Base-by-base conservation (phyloP, 2,113 vertebrate species). In the Dascyllus trimaculatus region DNA sequence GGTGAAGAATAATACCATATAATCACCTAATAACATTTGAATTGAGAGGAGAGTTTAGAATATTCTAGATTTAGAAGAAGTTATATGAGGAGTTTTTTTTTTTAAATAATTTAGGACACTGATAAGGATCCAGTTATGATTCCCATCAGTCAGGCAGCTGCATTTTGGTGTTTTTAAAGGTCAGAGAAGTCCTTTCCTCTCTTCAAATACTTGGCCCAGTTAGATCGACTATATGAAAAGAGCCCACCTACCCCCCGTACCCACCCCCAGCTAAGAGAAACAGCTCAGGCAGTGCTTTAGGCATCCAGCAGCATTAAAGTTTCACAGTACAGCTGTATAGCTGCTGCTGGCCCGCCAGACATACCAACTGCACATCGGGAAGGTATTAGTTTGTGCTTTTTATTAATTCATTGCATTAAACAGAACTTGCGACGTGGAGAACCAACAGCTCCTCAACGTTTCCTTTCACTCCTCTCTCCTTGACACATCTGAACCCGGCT, bases 251-350 rank as follows among this genome's bases (percentile, higher is more conserved):
- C 11, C 13, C 22, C 70, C n/a, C 32, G 25, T 8, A 24, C 11
- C 65, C 78, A 67, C 82, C 54, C 38, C 71, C 83, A 86, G 87
- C 88, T 88, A 73, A 62, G 83, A 89, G 88, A 85, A 72, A 70
- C 72, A 78, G 79, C 83, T 71, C 57, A 69, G 88, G 82, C 89
- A 61, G 65, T 11, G 89, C 80, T 89, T 45, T 60, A 89, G 84
- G 88, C 90, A 61, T 69, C 81, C 84, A 85, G 85, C 83, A 32
- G 69, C 89, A 93, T 94, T 93, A 95, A 93, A 93, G 70, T 93
- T 94, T 94, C 88, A 95, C 88, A 75, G 64, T 86, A 75, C 94
- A 94, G 92, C 92, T 94, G 93, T 90, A 75, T 46, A 84, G 79
- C 89, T 87, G 88, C 92, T 88, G 88, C 85, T 46, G 83, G 87